Percentiles rank a stretch among this genome's conserved stretches.
These are phyloP conservation scores for Heliocidaris tuberculata DNA, from an alignment of 35 echinoderm and acorn worm species.

Conservation along the genomic window DNA sequence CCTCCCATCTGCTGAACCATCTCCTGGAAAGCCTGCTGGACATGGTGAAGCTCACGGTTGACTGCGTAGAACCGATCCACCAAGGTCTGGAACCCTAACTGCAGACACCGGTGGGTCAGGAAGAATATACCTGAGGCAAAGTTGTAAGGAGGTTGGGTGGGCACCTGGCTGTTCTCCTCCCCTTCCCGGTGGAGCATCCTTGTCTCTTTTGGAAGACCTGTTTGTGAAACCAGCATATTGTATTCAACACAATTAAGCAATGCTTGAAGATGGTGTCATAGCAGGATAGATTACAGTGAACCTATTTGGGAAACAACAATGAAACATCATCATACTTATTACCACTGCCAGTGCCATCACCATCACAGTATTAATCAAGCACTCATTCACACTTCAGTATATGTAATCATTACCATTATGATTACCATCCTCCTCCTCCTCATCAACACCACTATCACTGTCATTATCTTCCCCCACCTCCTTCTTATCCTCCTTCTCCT, in stretches of 20 bases:
- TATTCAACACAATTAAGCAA: neutral
- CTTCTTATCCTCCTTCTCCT: neutral
- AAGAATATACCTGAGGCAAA: constrained; percentile 93
- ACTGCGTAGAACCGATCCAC: constrained; percentile 66
- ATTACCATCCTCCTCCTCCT: neutral
- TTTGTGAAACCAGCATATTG: neutral
- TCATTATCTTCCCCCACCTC: no score
- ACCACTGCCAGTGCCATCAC: no score
- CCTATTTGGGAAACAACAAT: no score
- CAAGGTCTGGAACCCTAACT: constrained; percentile 82
- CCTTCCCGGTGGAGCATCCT: constrained; percentile 64
- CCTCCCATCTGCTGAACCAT: constrained; percentile 45
- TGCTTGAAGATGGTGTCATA: neutral
- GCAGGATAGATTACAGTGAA: no score
- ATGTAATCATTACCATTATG: neutral
- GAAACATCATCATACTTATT: no score
- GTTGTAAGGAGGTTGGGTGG: constrained; percentile 67
- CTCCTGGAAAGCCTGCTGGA: constrained; percentile 76
- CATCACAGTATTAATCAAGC: no score
- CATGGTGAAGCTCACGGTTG: constrained; percentile 75
- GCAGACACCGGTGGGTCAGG: constrained; percentile 81
- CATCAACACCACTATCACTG: neutral
- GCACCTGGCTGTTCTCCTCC: neutral
- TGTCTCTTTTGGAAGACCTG: constrained; percentile 76
- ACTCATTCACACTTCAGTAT: neutral